Evolutionary conservation across 1,140 invertebrate species (phyloP).

Genomic region (Drosophila persimilis): DNA sequence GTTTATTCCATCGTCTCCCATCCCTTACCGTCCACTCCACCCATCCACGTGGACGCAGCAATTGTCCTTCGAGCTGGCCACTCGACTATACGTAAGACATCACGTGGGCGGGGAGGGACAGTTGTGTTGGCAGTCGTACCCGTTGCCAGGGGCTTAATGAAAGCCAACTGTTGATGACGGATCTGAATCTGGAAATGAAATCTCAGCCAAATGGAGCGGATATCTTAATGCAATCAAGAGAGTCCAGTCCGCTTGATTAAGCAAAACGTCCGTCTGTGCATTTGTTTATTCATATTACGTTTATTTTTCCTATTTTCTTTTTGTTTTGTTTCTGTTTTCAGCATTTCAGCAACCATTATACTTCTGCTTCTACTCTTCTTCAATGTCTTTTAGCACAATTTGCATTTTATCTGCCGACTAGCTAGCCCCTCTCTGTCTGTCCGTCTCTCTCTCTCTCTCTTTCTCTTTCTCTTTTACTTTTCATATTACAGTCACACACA

Average conservation of each 20-base stretch:
- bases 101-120: neutral
- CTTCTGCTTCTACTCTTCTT: constrained; percentile 25
- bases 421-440: constrained; percentile 20
- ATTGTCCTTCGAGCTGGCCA: constrained; percentile 53
- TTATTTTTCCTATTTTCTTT: constrained; percentile 13
- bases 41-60: constrained; percentile 34
- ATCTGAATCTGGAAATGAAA: constrained; percentile 25
- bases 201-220: constrained; percentile 19
- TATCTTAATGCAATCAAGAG: constrained; percentile 14
- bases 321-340: constrained; percentile 6
- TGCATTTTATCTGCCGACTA: constrained; percentile 44
- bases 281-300: constrained; percentile 18
- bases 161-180: constrained; percentile 44
- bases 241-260: neutral
- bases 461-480: neutral
- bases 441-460: constrained; percentile 8
- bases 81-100: neutral
- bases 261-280: neutral
- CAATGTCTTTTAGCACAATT: constrained; percentile 28
- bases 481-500: constrained; percentile 2
- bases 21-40: constrained; percentile 22
- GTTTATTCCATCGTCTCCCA: constrained; percentile 17
- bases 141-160: constrained; percentile 38
- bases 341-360: constrained; percentile 1
- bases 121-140: neutral